Conservation (phyloP, 2,888 invertebrate genomes). For the Dolichomitus sp. region DNA sequence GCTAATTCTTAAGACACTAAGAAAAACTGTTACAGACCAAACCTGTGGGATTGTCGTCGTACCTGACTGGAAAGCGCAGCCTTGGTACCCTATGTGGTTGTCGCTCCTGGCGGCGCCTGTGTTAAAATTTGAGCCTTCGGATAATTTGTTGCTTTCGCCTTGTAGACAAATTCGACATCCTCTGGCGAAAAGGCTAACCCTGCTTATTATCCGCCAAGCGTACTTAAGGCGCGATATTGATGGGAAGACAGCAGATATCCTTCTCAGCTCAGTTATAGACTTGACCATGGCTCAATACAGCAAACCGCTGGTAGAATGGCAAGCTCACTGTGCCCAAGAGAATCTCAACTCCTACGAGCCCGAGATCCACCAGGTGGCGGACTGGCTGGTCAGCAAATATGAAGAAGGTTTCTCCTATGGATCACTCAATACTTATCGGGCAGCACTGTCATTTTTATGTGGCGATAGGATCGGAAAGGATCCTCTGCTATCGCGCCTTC, state of each 20-base stretch:
- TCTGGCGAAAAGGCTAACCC: not conserved
- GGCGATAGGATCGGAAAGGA: not conserved
- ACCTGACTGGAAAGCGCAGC: not conserved
- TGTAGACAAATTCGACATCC: slow-evolving; percentile 16
- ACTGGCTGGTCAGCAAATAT: not conserved
- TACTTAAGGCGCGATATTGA: not conserved
- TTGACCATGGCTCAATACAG: not conserved
- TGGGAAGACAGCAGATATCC: not conserved
- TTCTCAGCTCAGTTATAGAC: too few species aligned
- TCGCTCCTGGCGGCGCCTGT: not conserved
- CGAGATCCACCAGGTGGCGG: not conserved
- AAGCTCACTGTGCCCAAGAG: not conserved
- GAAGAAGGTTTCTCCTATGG: not conserved
- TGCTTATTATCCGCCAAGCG: not conserved
- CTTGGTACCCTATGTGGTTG: not conserved
- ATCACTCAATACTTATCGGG: not conserved
- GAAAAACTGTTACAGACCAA: slow-evolving; percentile 32
- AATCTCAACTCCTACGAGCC: not conserved
- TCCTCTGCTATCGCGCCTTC: not conserved
- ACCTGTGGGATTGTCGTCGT: slow-evolving; percentile 36
- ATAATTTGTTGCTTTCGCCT: slow-evolving; percentile 33
- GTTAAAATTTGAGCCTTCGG: slow-evolving; percentile 15
- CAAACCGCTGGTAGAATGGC: not conserved
- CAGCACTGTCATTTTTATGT: not conserved
- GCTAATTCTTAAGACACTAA: slow-evolving; percentile 22